Percentiles rank a stretch among this genome's conserved stretches.
These are phyloP conservation scores for Sthenelais limicola DNA, from an alignment of 2,888 invertebrate species.

Conservation along the genomic window DNA sequence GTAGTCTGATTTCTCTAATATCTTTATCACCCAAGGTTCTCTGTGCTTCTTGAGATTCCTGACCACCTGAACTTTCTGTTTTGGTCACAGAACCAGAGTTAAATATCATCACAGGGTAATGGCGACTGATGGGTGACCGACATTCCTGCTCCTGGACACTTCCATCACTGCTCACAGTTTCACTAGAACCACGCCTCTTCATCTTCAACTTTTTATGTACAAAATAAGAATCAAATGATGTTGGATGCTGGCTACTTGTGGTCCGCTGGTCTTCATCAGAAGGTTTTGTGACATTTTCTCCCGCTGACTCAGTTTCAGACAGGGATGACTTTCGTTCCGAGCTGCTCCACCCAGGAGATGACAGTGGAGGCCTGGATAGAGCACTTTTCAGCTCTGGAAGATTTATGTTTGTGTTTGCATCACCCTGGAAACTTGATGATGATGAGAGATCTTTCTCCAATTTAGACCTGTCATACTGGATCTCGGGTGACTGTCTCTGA, in stretches of 20 bases:
- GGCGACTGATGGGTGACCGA: too few relatives aligned
- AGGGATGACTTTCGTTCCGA: not conserved
- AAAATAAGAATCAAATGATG: constrained; percentile 30
- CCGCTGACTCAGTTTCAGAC: not conserved
- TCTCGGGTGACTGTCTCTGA: too few relatives aligned
- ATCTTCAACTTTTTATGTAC: constrained; percentile 33
- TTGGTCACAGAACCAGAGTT: too few relatives aligned
- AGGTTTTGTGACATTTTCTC: not conserved
- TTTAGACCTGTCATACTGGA: too few relatives aligned
- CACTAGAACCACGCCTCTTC: constrained; percentile 28
- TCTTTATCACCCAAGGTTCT: too few relatives aligned
- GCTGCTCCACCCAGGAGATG: not conserved
- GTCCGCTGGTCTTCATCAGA: not conserved
- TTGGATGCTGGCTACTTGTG: not conserved
- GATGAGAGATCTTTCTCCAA: too few relatives aligned
- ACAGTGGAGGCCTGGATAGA: constrained; percentile 6
- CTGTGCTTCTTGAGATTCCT: too few relatives aligned
- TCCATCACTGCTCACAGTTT: constrained; percentile 28
- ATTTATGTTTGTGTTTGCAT: too few relatives aligned
- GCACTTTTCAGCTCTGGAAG: constrained; percentile 25
- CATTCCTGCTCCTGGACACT: not conserved
- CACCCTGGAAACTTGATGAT: too few relatives aligned
- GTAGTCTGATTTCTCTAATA: too few relatives aligned
- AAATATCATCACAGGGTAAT: too few relatives aligned
- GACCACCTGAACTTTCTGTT: too few relatives aligned